Percentiles rank a stretch among this genome's conserved stretches.
Evolutionary conservation across 2,888 invertebrate genomes (phyloP).

Genomic region (Apoda limacodes): DNA sequence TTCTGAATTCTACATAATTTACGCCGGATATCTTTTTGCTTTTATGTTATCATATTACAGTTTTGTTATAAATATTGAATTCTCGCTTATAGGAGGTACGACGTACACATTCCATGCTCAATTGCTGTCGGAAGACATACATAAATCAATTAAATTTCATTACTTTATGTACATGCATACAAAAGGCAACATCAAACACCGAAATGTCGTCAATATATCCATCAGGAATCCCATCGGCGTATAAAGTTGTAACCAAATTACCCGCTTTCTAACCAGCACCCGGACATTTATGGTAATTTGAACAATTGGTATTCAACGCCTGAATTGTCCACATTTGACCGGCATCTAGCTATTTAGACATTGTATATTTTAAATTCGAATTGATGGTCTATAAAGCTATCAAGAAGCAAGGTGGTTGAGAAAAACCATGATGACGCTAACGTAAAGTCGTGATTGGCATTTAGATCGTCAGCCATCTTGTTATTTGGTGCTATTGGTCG

Average conservation of each 20-base stretch:
- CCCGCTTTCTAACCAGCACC: conserved; percentile 69
- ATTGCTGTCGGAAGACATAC: conserved; percentile 50
- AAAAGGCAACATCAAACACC: conserved; percentile 29
- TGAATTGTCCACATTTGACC: conserved; percentile 64
- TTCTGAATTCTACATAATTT: no score
- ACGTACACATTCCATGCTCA: no score
- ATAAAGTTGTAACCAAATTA: conserved; percentile 62
- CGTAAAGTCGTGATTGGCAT: conserved; percentile 49
- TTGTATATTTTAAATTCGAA: conserved; percentile 65
- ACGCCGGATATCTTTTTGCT: no score
- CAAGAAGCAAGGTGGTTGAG: conserved; percentile 52
- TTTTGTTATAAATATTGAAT: no score
- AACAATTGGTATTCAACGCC: conserved; percentile 60
- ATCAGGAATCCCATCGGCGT: conserved; percentile 52
- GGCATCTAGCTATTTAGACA: conserved; percentile 60
- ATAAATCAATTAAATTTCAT: conserved; percentile 51
- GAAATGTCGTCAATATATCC: conserved; percentile 40
- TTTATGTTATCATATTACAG: no score
- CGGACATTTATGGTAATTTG: conserved; percentile 64
- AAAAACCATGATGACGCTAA: conserved; percentile 51
- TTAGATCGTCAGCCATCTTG: conserved; percentile 54
- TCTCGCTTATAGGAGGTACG: no score
- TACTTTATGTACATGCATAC: conserved; percentile 41
- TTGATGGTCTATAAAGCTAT: conserved; percentile 65
- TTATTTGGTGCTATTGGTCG: conserved; percentile 34